Evolutionary conservation across 2,888 invertebrate species (phyloP).

Genomic region (Drosophila tanythrix): DNA sequence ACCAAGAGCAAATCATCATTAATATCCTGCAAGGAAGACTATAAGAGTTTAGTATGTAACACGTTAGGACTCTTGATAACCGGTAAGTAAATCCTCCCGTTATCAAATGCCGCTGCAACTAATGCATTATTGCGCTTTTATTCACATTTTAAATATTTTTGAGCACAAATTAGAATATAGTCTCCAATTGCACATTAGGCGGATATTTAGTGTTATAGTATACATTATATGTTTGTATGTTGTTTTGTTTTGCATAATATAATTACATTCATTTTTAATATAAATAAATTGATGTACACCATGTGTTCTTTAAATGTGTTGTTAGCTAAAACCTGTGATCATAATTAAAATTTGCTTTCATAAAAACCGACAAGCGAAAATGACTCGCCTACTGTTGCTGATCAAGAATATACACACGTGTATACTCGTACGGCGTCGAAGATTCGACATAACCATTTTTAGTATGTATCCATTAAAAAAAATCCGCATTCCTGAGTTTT

Average conservation of each 20-base stretch:
- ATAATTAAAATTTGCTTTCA: not conserved
- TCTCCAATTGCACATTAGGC: no score
- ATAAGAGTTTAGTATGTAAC: not conserved
- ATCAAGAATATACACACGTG: not conserved
- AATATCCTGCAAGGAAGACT: constrained; percentile 11
- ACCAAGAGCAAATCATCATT: constrained; percentile 87
- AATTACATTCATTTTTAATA: not conserved
- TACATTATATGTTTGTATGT: no score
- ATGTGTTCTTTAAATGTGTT: not conserved
- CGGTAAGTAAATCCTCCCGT: not conserved
- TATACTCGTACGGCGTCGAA: no score
- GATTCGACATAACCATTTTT: no score
- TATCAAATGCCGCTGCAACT: not conserved
- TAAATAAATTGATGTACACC: not conserved
- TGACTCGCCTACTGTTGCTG: not conserved
- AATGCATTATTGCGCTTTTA: not conserved
- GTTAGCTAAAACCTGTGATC: not conserved
- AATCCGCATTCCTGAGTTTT: not conserved
- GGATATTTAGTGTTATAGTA: no score
- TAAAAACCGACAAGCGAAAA: not conserved
- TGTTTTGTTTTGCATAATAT: no score
- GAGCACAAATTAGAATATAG: no score
- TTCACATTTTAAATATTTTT: no score
- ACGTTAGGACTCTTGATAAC: not conserved
- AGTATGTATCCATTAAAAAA: not conserved